Evolutionary conservation across 1,140 invertebrate species (phyloP).

Genomic region (Copidosoma floridanum): DNA sequence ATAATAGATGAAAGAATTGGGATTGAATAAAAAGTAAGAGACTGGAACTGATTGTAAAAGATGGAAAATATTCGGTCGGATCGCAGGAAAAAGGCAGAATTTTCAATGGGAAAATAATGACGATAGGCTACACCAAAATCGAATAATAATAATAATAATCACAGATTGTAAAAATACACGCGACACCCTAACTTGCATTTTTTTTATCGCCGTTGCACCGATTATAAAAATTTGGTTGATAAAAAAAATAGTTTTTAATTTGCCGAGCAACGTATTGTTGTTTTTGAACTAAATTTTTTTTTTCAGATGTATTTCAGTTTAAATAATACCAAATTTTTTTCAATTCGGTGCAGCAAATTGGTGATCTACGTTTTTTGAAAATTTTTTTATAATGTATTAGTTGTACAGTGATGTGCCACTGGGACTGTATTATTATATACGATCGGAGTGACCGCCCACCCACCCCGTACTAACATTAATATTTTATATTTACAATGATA

Average conservation of each 20-base stretch:
- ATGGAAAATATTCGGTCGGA: constrained; percentile 17
- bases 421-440: constrained; percentile 56
- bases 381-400: no score
- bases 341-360: no score
- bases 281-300: background rate
- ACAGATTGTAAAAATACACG: constrained; percentile 24
- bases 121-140: constrained; percentile 22
- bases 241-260: background rate
- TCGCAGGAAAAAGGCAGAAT: constrained; percentile 13
- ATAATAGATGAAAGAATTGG: constrained; percentile 11
- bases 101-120: constrained; percentile 17
- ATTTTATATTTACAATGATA: constrained; percentile 27
- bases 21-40: constrained; percentile 19
- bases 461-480: constrained; percentile 55
- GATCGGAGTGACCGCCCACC: constrained; percentile 55
- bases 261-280: background rate
- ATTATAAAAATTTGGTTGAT: constrained; percentile 23
- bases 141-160: constrained; percentile 25
- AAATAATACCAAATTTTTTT: no score
- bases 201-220: constrained; percentile 15
- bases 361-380: background rate
- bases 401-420: constrained; percentile 58
- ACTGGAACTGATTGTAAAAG: background rate
- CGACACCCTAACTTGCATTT: constrained; percentile 15
- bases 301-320: no score